Evolutionary conservation across 2,797 vertebrate genomes (phyloP).

Genomic region (Sorex maritimensis): DNA sequence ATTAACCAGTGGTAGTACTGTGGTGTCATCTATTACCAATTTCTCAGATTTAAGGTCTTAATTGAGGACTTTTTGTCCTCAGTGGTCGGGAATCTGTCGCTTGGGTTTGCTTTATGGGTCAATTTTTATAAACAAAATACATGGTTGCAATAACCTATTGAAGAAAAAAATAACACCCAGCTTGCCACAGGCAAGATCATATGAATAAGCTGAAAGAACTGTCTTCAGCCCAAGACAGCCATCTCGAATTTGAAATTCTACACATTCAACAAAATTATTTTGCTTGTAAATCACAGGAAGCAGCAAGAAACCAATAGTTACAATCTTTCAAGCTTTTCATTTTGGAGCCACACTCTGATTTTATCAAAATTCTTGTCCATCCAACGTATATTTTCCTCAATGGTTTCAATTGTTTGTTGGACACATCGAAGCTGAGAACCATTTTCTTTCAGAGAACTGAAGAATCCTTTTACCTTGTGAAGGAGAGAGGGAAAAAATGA

Average conservation of each 20-base stretch:
- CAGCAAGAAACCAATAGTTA: neutral
- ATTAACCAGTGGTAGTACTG: neutral
- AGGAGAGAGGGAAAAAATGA: slow-evolving; percentile 47
- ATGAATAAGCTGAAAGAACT: neutral
- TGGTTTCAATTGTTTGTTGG: slow-evolving; percentile 94
- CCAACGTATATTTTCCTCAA: slow-evolving; percentile 96
- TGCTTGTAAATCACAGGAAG: neutral
- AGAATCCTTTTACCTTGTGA: slow-evolving; percentile 93
- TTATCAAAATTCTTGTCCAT: slow-evolving; percentile 93
- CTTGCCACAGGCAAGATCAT: neutral
- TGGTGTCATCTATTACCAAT: neutral
- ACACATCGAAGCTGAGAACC: slow-evolving; percentile 94
- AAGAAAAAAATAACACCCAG: neutral
- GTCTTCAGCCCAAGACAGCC: neutral
- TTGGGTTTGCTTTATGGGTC: neutral
- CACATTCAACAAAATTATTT: slow-evolving; percentile 16
- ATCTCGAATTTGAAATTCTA: slow-evolving; percentile 45
- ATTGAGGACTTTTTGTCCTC: neutral
- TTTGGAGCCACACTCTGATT: slow-evolving; percentile 92
- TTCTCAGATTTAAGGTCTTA: neutral
- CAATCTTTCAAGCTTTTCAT: slow-evolving; percentile 41
- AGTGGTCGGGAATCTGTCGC: neutral
- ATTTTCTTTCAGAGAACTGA: slow-evolving; percentile 92
- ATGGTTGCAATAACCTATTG: neutral
- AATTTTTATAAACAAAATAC: neutral